Conservation (phyloP, 2,113 vertebrate genomes). For the human (Homo sapiens) region DNA sequence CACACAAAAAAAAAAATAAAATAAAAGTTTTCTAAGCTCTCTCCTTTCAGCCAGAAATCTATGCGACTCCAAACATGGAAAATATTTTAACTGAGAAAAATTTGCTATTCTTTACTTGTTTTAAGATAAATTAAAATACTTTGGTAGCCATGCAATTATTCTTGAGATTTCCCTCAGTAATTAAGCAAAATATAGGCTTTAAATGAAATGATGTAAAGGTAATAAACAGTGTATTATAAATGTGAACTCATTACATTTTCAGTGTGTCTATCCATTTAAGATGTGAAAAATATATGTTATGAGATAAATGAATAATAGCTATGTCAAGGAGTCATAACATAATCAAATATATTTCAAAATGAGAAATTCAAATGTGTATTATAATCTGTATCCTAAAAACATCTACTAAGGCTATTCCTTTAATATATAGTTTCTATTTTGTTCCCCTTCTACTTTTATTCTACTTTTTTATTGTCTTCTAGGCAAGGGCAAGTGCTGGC, state of each 20-base stretch:
- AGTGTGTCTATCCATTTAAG: background rate
- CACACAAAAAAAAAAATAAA: too few relatives aligned
- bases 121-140: conserved; percentile 9
- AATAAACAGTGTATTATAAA: background rate
- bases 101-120: background rate
- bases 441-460: background rate
- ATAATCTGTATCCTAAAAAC: background rate
- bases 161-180: background rate
- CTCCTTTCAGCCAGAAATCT: background rate
- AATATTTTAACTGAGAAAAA: background rate
- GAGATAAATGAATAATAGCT: background rate
- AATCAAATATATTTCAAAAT: background rate
- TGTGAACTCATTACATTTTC: background rate
- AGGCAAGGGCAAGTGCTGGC: background rate
- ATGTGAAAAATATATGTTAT: background rate
- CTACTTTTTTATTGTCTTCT: background rate
- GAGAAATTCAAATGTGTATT: background rate
- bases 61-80: background rate
- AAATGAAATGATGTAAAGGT: background rate
- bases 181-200: background rate
- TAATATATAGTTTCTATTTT: background rate
- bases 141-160: background rate
- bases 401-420: background rate
- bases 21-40: background rate
- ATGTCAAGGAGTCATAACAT: background rate